Conservation (phyloP, 2,888 invertebrate genomes). For the Tetragnatha montana region DNA sequence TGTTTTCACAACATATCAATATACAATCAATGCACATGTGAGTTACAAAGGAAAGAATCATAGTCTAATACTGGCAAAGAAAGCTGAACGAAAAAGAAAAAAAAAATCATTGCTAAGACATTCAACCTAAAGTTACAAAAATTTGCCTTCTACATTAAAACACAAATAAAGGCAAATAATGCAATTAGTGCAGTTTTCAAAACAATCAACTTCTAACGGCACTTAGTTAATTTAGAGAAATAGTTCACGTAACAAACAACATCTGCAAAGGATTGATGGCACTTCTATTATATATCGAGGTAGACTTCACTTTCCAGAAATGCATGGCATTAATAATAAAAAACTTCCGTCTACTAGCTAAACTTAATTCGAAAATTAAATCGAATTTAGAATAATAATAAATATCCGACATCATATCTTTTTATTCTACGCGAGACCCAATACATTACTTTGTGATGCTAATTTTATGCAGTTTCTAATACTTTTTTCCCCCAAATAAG, state of each 20-base stretch:
- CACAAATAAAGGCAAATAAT: conserved; percentile 62
- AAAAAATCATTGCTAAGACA: conserved; percentile 46
- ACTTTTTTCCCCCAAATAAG: too few relatives aligned
- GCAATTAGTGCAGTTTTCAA: conserved; percentile 59
- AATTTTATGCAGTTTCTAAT: too few relatives aligned
- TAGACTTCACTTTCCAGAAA: not conserved
- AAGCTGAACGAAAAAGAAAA: conserved; percentile 38
- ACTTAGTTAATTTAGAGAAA: conserved; percentile 54
- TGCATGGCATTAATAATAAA: too few relatives aligned
- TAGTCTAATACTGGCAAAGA: conserved; percentile 70
- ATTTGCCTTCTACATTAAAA: conserved; percentile 33
- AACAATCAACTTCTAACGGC: conserved; percentile 68
- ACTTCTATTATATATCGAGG: not conserved
- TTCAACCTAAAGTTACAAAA: conserved; percentile 59
- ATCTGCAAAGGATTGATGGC: conserved; percentile 32
- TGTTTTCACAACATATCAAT: conserved; percentile 72
- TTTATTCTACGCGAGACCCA: too few relatives aligned
- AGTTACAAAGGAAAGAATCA: conserved; percentile 56
- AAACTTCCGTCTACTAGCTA: too few relatives aligned
- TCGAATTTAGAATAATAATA: too few relatives aligned
- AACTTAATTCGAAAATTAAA: too few relatives aligned
- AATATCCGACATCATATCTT: too few relatives aligned
- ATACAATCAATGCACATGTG: conserved; percentile 68
- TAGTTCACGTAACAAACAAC: conserved; percentile 45
- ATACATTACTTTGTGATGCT: too few relatives aligned